These are phyloP conservation scores for Aspidoscelis tigris DNA, from an alignment of 2,113 vertebrate species.

Conservation along the genomic window DNA sequence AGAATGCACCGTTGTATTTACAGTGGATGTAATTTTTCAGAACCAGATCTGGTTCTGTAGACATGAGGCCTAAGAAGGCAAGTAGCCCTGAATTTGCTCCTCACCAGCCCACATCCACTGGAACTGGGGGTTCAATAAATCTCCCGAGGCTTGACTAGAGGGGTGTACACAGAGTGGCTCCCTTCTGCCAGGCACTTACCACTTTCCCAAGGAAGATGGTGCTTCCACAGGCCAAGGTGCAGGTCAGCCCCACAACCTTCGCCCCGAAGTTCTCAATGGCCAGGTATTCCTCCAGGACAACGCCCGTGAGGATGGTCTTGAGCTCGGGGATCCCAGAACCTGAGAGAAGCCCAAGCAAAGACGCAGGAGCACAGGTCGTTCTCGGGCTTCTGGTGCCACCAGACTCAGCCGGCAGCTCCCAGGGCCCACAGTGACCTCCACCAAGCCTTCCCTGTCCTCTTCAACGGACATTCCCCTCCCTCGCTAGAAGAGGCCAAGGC, in stretches of 20 bases:
- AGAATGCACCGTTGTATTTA: too few relatives aligned
- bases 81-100: too few relatives aligned
- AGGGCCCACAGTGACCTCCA: too few relatives aligned
- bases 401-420: too few relatives aligned
- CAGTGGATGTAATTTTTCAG: too few relatives aligned
- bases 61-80: too few relatives aligned
- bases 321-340: conserved; percentile 93
- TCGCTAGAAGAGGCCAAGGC: background rate
- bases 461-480: background rate
- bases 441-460: background rate
- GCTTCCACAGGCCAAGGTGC: conserved; percentile 86
- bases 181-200: conserved; percentile 66
- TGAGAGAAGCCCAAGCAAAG: conserved; percentile 37
- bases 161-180: too few relatives aligned
- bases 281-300: conserved; percentile 90
- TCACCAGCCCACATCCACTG: too few relatives aligned
- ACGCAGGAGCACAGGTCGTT: background rate
- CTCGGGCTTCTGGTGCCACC: background rate
- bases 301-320: conserved; percentile 86
- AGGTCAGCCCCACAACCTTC: conserved; percentile 90
- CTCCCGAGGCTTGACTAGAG: too few relatives aligned
- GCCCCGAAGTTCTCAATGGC: conserved; percentile 89
- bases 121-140: too few relatives aligned
- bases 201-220: conserved; percentile 95
- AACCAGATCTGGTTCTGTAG: too few relatives aligned